Conservation (phyloP, 2,797 vertebrate species). For the Parotocinclus haroldoi region DNA sequence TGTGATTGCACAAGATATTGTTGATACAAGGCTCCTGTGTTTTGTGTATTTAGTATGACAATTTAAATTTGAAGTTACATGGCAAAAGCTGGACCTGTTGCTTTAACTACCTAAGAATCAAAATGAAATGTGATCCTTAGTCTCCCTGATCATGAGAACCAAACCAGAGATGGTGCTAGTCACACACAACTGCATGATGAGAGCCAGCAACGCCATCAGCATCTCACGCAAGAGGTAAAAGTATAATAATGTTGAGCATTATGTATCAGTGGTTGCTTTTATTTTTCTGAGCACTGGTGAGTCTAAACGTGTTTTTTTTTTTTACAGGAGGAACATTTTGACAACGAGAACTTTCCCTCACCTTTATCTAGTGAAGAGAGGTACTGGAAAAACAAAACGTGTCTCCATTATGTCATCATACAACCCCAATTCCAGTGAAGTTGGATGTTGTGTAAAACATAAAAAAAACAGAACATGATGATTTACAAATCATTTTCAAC, state of each 20-base stretch:
- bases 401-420: neutral
- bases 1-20: conserved; percentile 13
- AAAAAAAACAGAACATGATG: too few species aligned
- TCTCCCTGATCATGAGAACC: conserved; percentile 2
- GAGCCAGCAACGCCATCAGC: conserved; percentile 20
- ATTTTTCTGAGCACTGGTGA: neutral
- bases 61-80: neutral
- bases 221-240: conserved; percentile 32
- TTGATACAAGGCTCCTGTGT: neutral
- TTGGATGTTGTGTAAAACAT: too few species aligned
- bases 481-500: too few species aligned
- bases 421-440: too few species aligned
- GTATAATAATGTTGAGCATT: neutral
- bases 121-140: conserved; percentile 4
- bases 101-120: neutral
- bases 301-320: neutral
- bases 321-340: conserved; percentile 44
- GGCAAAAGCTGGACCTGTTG: neutral
- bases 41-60: neutral
- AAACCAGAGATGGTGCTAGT: neutral
- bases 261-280: conserved; percentile 1
- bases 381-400: conserved; percentile 48
- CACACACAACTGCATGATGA: neutral
- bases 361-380: conserved; percentile 90
- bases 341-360: conserved; percentile 65